A percentile compares a stretch with the other conserved stretches of the same genome.
phyloP scores from a whole-genome alignment of 2,797 vertebrate genomes.

The Spheniscus humboldti region DNA sequence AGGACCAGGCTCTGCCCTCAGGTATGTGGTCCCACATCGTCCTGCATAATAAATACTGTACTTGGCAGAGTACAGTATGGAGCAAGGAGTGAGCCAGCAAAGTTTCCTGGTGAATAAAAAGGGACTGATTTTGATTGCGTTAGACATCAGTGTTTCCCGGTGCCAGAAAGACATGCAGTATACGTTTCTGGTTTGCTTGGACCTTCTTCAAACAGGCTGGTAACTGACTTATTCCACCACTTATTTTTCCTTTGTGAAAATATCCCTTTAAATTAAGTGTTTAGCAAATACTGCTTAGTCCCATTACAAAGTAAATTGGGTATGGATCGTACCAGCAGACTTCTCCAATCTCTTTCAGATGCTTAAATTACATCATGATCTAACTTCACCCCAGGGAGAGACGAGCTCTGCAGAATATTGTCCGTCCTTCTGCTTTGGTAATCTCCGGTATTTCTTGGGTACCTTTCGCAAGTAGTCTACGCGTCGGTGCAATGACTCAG shows the following conservation, averaged over 20 bases:
- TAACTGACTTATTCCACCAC: constrained; percentile 20
- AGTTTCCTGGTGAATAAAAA: constrained; percentile 24
- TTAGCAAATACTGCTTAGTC: constrained; percentile 47
- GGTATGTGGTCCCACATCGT: neutral
- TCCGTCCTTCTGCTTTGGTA: neutral
- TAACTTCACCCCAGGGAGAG: neutral
- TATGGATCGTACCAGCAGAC: constrained; percentile 2
- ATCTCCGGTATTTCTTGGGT: neutral
- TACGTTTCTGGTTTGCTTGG: constrained; percentile 32
- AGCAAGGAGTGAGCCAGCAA: neutral
- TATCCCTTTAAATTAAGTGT: constrained; percentile 37
- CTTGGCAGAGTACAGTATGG: neutral
- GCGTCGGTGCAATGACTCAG: accelerated
- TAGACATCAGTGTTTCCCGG: constrained; percentile 8
- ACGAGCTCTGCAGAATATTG: neutral
- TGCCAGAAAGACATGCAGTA: neutral
- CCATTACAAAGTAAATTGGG: constrained; percentile 25
- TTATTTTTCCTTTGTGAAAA: constrained; percentile 29
- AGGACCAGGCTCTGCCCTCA: neutral
- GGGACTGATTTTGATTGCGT: constrained; percentile 23
- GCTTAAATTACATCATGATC: constrained; percentile 36
- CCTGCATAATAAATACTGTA: neutral
- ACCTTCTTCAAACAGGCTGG: constrained; percentile 42
- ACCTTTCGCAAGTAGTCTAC: neutral
- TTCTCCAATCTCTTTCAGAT: constrained; percentile 35